These are phyloP conservation scores for Arvicanthis niloticus DNA, from an alignment of 2,113 vertebrate genomes.

Conservation along the genomic window DNA sequence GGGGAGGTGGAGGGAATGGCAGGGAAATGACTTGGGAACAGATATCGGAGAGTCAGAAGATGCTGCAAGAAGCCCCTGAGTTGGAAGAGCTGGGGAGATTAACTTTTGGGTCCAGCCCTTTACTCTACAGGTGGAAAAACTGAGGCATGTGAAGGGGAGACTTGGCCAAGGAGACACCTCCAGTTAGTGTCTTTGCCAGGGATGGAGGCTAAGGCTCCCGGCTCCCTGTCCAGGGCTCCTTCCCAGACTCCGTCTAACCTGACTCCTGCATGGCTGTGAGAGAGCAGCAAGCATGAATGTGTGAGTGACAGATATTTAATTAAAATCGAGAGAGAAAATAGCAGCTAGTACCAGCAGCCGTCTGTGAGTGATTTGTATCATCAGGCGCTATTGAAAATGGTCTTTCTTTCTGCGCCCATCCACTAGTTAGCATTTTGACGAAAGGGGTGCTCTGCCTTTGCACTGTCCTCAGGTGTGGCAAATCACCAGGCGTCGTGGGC, in stretches of 20 bases:
- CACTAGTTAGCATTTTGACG: background rate
- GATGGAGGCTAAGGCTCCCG: background rate
- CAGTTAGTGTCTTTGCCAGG: background rate
- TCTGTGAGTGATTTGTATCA: conserved; percentile 41
- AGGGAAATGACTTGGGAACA: background rate
- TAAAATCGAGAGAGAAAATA: conserved; percentile 61
- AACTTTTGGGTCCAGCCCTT: background rate
- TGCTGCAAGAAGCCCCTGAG: background rate
- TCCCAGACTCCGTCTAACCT: background rate
- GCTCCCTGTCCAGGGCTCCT: background rate
- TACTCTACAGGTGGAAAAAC: background rate
- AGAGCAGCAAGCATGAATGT: background rate
- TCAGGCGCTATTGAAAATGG: background rate
- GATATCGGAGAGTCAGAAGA: background rate
- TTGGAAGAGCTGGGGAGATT: background rate
- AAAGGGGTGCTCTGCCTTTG: background rate
- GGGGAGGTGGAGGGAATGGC: background rate
- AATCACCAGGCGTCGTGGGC: background rate
- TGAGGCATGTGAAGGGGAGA: background rate
- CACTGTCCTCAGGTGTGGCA: background rate
- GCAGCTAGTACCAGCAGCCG: conserved; percentile 18
- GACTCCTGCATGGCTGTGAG: background rate
- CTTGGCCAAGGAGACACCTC: background rate
- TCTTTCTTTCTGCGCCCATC: background rate
- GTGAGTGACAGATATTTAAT: conserved; percentile 79